Percentiles rank a stretch among this genome's conserved stretches.
Conservation (phyloP, 2,113 vertebrate species). For the Pelecanoides urinatrix region DNA sequence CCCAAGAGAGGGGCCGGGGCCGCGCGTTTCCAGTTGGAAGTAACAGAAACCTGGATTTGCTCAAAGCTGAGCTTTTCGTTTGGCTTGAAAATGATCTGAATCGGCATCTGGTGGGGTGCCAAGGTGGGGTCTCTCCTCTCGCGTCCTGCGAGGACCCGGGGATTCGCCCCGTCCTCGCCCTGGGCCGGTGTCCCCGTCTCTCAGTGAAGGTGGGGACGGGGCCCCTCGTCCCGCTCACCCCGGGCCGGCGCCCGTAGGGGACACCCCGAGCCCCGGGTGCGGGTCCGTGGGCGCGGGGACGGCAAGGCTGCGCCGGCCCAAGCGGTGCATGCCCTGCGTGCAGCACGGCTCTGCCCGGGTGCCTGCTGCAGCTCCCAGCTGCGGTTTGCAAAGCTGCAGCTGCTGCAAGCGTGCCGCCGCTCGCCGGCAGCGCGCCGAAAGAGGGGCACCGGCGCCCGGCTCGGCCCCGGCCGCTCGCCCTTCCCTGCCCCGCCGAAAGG, state of each 20-base stretch:
- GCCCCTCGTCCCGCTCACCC: neutral
- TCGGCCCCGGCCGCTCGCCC: neutral
- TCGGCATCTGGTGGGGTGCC: neutral
- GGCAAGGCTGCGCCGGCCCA: neutral
- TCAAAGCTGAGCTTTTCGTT: neutral
- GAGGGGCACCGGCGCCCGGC: neutral
- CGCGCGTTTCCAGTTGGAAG: fast-evolving
- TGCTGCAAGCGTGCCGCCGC: neutral
- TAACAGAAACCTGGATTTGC: neutral
- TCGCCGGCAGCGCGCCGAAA: fast-evolving
- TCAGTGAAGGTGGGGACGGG: no score
- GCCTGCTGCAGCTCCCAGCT: neutral
- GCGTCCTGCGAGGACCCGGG: neutral
- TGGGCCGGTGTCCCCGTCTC: fast-evolving
- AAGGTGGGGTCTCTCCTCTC: no score
- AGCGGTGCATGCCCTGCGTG: neutral
- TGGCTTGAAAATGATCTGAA: fast-evolving
- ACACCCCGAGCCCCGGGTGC: no score
- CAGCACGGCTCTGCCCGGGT: neutral
- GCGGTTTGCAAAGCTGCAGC: neutral
- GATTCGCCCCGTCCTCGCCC: neutral
- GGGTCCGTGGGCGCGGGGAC: neutral
- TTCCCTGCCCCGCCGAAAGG: neutral
- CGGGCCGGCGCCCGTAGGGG: neutral
- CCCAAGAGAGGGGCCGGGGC: neutral